These are phyloP conservation scores for Antechinus stuartii DNA, from an alignment of 2,113 vertebrate genomes.

Conservation along the genomic window DNA sequence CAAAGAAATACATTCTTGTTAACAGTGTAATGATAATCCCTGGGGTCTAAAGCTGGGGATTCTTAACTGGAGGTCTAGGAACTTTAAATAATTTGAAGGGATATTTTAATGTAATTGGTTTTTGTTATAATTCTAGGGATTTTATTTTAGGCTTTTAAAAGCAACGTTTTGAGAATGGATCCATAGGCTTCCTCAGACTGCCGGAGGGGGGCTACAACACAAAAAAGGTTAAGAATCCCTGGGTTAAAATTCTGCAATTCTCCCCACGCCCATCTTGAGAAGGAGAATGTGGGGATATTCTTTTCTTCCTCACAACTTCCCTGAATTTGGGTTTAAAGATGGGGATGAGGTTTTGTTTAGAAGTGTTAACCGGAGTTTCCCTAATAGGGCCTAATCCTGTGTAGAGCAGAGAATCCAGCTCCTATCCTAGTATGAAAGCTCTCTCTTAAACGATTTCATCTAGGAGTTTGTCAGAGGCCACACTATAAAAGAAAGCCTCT, in stretches of 20 bases:
- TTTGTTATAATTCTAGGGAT: neutral
- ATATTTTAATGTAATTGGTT: neutral
- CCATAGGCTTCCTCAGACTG: neutral
- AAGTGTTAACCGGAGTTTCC: neutral
- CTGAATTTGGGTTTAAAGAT: neutral
- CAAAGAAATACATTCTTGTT: slow-evolving; percentile 15
- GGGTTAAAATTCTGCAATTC: neutral
- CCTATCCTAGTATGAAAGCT: neutral
- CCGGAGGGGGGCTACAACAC: neutral
- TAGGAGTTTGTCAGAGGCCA: slow-evolving; percentile 70
- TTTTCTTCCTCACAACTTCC: neutral
- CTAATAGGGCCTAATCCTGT: slow-evolving; percentile 20
- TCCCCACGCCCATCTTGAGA: neutral
- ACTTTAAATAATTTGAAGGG: neutral
- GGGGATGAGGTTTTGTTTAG: neutral
- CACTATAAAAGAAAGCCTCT: slow-evolving; percentile 63
- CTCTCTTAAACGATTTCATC: slow-evolving; percentile 44
- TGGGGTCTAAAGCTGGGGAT: neutral
- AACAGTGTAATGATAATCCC: neutral
- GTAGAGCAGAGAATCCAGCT: neutral
- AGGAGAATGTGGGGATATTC: neutral
- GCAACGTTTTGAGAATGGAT: neutral
- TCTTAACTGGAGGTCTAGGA: neutral
- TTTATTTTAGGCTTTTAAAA: slow-evolving; percentile 32
- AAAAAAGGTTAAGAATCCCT: neutral